A percentile compares a stretch with the other conserved stretches of the same genome.
Conservation (phyloP, 2,797 vertebrate genomes). For the Sciurus vulgaris region DNA sequence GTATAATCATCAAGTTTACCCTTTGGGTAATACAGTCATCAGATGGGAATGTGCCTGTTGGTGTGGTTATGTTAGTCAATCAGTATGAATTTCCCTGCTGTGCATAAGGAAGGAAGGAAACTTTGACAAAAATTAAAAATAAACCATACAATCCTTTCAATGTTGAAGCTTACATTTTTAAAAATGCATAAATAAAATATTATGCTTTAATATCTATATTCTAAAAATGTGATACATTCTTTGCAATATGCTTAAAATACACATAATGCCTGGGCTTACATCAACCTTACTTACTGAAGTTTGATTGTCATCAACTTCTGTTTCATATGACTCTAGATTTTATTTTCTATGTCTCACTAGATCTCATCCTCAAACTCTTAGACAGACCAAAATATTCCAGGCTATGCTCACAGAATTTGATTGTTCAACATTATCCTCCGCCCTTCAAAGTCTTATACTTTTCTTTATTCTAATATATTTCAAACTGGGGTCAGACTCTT, state of each 20-base stretch:
- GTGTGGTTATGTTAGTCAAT: neutral
- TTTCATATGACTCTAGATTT: constrained; percentile 1
- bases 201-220: constrained; percentile 35
- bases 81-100: neutral
- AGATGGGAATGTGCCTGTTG: neutral
- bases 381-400: neutral
- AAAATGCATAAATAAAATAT: constrained; percentile 57
- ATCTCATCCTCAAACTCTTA: constrained; percentile 10
- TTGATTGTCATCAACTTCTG: neutral
- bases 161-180: constrained; percentile 19
- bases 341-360: neutral
- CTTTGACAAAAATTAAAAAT: neutral
- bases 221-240: neutral
- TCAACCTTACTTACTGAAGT: neutral
- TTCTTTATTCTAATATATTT: constrained; percentile 54
- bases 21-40: neutral
- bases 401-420: neutral
- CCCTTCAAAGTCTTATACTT: neutral
- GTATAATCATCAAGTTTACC: neutral
- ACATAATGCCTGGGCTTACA: neutral
- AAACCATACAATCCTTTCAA: neutral
- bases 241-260: neutral
- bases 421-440: constrained; percentile 14
- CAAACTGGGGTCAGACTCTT: neutral
- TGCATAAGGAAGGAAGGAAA: constrained; percentile 43